Evolutionary conservation across 1,140 invertebrate genomes (phyloP).

Genomic region (Condylostylus longicornis): DNA sequence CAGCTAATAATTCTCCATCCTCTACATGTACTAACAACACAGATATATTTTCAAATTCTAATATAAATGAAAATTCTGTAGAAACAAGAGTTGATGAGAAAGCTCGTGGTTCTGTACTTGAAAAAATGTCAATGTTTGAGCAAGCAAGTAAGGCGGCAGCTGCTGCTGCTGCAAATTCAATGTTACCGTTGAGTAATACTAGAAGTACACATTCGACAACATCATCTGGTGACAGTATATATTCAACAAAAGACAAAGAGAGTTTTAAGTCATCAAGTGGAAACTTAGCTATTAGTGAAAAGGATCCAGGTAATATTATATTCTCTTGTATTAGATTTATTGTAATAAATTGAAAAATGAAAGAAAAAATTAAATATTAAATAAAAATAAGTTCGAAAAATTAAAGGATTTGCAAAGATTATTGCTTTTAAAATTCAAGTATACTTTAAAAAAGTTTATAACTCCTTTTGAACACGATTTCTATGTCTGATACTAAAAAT

Average conservation of each 20-base stretch:
- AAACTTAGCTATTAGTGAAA: conserved; percentile 1
- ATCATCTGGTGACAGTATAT: conserved; percentile 2
- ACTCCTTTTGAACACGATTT: no score
- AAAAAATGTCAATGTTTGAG: conserved; percentile 32
- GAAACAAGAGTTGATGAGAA: conserved; percentile 19
- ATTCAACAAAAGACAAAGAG: conserved; percentile 3
- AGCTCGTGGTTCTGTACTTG: conserved; percentile 26
- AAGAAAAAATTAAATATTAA: no score
- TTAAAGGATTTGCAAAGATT: no score
- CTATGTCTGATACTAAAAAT: no score
- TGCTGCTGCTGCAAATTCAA: conserved; percentile 8
- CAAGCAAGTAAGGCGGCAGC: conserved; percentile 19
- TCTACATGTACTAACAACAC: background rate
- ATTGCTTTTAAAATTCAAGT: no score
- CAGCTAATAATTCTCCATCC: background rate
- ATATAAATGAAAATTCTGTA: conserved; percentile 3
- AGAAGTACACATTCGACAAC: background rate
- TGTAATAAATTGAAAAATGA: background rate
- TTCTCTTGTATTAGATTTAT: background rate
- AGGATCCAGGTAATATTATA: conserved; percentile 6
- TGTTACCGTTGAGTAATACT: conserved; percentile 2
- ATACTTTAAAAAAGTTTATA: no score
- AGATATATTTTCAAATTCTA: conserved; percentile 1
- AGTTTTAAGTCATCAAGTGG: conserved; percentile 3
- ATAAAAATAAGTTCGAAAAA: no score